phyloP scores from a whole-genome alignment of 2,888 invertebrate species.

The Steinernema carpocapsae region DNA sequence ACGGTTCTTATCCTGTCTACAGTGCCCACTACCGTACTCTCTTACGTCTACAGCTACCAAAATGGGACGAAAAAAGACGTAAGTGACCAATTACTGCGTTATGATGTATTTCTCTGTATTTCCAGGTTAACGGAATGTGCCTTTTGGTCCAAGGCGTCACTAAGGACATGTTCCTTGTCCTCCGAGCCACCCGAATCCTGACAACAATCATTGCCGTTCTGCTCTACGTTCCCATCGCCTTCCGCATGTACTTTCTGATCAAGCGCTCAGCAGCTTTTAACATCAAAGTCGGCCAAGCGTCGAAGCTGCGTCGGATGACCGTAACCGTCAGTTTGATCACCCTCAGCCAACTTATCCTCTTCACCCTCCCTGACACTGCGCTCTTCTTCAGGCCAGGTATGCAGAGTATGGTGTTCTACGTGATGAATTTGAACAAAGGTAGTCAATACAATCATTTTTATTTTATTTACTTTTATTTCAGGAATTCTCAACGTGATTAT shows the following conservation, averaged over 20 bases:
- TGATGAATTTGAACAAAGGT: slow-evolving; percentile 55
- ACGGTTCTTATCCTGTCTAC: slow-evolving; percentile 45
- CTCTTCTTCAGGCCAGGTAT: slow-evolving; percentile 45
- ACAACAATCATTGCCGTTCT: slow-evolving; percentile 44
- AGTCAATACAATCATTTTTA: no score
- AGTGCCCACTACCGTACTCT: slow-evolving; percentile 41
- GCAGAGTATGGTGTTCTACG: slow-evolving; percentile 46
- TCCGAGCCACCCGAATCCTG: slow-evolving; percentile 45
- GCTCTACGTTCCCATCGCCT: slow-evolving; percentile 47
- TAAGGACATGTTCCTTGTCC: slow-evolving; percentile 39
- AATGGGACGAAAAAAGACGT: not conserved
- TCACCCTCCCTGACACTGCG: slow-evolving; percentile 48
- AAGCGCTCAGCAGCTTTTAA: slow-evolving; percentile 12
- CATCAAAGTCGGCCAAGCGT: slow-evolving; percentile 25
- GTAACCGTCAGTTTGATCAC: slow-evolving; percentile 48
- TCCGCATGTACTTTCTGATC: slow-evolving; percentile 48
- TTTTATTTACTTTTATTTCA: not conserved
- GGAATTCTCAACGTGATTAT: slow-evolving; percentile 8
- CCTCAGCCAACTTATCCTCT: slow-evolving; percentile 46
- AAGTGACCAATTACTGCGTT: slow-evolving; percentile 4
- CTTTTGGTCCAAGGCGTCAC: slow-evolving; percentile 44
- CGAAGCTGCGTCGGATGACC: slow-evolving; percentile 44
- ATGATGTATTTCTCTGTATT: slow-evolving; percentile 29
- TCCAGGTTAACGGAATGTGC: slow-evolving; percentile 49
- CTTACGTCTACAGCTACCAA: not conserved